A percentile compares a stretch with the other conserved stretches of the same genome.
These are phyloP conservation scores for Daktulosphaira vitifoliae DNA, from an alignment of 1,140 invertebrate species.

Conservation along the genomic window DNA sequence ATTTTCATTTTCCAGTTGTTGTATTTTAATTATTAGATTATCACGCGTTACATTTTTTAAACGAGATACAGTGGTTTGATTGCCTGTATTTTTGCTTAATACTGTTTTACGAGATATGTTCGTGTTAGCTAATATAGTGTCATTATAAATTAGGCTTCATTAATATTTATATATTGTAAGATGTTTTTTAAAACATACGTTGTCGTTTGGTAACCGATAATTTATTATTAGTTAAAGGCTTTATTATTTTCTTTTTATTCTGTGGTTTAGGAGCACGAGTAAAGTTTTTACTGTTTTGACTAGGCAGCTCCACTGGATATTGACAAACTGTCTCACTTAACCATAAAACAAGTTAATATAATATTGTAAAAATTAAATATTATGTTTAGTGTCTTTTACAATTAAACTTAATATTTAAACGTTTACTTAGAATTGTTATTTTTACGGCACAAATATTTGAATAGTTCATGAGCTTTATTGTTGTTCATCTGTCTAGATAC, in stretches of 20 bases:
- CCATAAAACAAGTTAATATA: no score
- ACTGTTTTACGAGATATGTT: constrained; percentile 1
- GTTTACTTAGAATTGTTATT: no score
- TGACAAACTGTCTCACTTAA: neutral
- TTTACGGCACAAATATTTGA: no score
- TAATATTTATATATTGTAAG: neutral
- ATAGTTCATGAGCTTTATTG: no score
- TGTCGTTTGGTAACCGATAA: constrained; percentile 7
- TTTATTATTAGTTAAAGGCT: constrained; percentile 8
- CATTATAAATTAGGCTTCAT: neutral
- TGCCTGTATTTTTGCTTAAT: neutral
- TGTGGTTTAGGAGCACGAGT: neutral
- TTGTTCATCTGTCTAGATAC: no score
- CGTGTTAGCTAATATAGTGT: neutral
- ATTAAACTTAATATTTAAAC: no score
- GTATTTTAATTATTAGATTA: neutral
- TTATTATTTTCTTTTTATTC: neutral
- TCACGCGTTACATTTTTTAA: neutral
- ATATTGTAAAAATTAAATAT: no score
- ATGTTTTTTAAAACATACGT: neutral
- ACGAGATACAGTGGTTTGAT: neutral
- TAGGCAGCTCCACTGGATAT: neutral
- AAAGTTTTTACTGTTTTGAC: neutral
- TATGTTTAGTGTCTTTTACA: no score
- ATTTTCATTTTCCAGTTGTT: constrained; percentile 1